Evolutionary conservation across 2,797 vertebrate genomes (phyloP).

Genomic region (Iguana delicatissima): DNA sequence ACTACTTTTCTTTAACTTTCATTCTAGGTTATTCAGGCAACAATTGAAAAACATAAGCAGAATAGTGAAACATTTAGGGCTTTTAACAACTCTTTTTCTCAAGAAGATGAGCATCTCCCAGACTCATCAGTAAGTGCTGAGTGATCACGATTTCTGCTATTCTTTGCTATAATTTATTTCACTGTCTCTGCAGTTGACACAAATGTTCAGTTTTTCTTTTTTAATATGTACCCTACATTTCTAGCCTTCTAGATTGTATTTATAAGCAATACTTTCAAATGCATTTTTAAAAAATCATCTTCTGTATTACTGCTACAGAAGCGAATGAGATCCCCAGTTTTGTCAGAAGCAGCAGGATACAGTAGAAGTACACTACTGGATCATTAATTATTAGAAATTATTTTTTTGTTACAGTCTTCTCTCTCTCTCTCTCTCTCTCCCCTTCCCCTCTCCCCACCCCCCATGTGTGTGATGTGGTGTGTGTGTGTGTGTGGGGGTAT

Average conservation of each 20-base stretch:
- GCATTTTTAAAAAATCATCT: constrained; percentile 6
- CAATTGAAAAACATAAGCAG: constrained; percentile 95
- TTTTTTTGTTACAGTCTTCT: not conserved
- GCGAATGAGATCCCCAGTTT: not conserved
- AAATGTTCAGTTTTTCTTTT: not conserved
- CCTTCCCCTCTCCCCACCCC: too few species aligned
- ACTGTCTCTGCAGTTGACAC: not conserved
- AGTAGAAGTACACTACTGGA: too few species aligned
- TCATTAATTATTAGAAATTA: too few species aligned
- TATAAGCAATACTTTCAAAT: constrained; percentile 14
- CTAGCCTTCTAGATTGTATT: not conserved
- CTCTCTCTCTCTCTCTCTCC: too few species aligned
- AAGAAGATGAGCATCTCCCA: constrained; percentile 89
- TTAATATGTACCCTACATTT: not conserved
- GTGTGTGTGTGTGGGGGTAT: not conserved
- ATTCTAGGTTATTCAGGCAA: constrained; percentile 90
- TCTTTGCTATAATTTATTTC: not conserved
- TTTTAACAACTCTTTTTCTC: constrained; percentile 89
- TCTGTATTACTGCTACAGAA: not conserved
- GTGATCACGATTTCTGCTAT: not conserved
- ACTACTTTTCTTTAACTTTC: constrained; percentile 43
- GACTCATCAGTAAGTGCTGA: constrained; percentile 87
- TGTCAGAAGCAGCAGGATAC: too few species aligned
- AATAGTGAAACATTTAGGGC: constrained; percentile 97
- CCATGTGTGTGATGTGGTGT: too few species aligned